Evolutionary conservation across 1,140 invertebrate species (phyloP).

Genomic region (Hyphantria cunea): DNA sequence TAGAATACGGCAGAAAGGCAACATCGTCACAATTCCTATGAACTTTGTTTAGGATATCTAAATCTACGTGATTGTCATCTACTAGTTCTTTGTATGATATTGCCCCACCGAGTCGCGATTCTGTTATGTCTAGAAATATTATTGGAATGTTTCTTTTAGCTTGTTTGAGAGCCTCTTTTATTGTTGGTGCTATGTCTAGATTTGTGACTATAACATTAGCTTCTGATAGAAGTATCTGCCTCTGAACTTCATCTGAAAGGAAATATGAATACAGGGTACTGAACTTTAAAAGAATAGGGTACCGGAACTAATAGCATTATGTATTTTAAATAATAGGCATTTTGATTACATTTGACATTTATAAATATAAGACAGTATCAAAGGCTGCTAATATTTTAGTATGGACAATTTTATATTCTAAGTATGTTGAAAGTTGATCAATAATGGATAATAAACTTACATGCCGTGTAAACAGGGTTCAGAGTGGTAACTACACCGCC

Average conservation of each 20-base stretch:
- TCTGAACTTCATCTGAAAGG: constrained; percentile 89
- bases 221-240: constrained; percentile 85
- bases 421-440: too few relatives aligned
- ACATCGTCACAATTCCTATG: constrained; percentile 74
- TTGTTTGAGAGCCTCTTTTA: constrained; percentile 76
- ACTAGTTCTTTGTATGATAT: constrained; percentile 83
- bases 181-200: constrained; percentile 70
- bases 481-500: constrained; percentile 89
- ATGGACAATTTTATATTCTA: too few relatives aligned
- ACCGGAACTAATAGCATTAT: too few relatives aligned
- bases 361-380: too few relatives aligned
- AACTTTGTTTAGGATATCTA: constrained; percentile 70
- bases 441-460: constrained; percentile 83
- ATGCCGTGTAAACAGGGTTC: constrained; percentile 91
- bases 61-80: constrained; percentile 70
- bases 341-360: too few relatives aligned
- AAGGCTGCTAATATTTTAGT: too few relatives aligned
- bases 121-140: constrained; percentile 72
- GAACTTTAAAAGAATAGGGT: too few relatives aligned
- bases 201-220: constrained; percentile 86
- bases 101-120: constrained; percentile 73
- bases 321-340: too few relatives aligned
- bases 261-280: too few relatives aligned
- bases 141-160: constrained; percentile 81
- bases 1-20: constrained; percentile 86